These are phyloP conservation scores for Morelia viridis DNA, from an alignment of 2,797 vertebrate species.

Conservation along the genomic window DNA sequence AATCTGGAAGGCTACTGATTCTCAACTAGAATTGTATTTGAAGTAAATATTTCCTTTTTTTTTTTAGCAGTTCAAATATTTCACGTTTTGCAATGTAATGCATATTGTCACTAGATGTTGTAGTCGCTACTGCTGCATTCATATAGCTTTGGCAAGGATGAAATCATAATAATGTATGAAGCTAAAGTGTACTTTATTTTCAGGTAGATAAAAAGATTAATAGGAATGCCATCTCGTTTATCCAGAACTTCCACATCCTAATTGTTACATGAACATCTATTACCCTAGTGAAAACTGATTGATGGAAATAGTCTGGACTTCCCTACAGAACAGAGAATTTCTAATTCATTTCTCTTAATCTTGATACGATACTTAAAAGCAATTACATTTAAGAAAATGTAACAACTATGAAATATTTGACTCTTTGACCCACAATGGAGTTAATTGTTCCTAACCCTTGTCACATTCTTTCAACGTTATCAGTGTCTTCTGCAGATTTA, in stretches of 20 bases:
- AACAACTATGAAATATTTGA: neutral
- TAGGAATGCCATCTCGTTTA: neutral
- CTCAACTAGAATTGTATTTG: neutral
- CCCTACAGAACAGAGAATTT: neutral
- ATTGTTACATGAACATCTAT: neutral
- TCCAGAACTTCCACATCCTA: neutral
- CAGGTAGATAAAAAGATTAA: slow-evolving; percentile 13
- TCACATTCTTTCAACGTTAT: neutral
- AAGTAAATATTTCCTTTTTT: neutral
- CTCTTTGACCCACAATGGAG: slow-evolving; percentile 13
- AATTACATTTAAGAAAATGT: neutral
- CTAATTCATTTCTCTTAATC: neutral
- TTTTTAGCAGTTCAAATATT: neutral
- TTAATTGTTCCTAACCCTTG: neutral
- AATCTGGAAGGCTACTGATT: neutral
- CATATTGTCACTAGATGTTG: neutral
- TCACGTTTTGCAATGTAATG: neutral
- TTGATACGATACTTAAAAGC: neutral
- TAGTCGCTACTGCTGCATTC: neutral
- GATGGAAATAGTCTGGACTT: neutral
- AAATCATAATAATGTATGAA: slow-evolving; percentile 26
- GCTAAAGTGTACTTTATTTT: neutral
- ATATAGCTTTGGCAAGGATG: slow-evolving; percentile 4
- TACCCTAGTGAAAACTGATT: neutral
- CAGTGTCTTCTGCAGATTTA: neutral